Percentiles rank a stretch among this genome's conserved stretches.
These are phyloP conservation scores for Archivesica marissinica DNA, from an alignment of 1,140 invertebrate species.

Conservation along the genomic window DNA sequence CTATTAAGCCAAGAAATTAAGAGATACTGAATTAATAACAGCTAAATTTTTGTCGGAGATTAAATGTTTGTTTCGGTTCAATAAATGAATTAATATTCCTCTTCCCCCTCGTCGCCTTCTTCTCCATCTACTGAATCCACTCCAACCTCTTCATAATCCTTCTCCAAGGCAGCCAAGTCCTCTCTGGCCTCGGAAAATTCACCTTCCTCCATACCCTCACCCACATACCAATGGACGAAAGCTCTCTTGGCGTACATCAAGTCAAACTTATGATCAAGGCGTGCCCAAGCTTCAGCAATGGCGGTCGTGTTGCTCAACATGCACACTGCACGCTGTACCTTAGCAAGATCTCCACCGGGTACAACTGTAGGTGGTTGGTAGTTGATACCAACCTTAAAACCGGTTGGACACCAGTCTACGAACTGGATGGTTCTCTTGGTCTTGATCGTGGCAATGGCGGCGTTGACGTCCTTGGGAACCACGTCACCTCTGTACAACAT, in stretches of 20 bases:
- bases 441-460: conserved; percentile 88
- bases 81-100: conserved; percentile 10
- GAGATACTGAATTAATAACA: neutral
- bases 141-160: conserved; percentile 70
- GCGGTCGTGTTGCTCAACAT: conserved; percentile 92
- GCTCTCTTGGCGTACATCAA: conserved; percentile 86
- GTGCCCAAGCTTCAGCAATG: conserved; percentile 89
- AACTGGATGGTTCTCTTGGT: conserved; percentile 85
- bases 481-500: conserved; percentile 81
- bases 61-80: neutral
- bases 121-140: conserved; percentile 66
- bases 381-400: conserved; percentile 75
- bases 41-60: neutral
- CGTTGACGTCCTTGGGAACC: conserved; percentile 92
- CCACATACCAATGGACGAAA: conserved; percentile 82
- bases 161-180: conserved; percentile 89
- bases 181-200: conserved; percentile 91
- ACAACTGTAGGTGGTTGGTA: conserved; percentile 91
- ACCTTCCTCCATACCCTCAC: conserved; percentile 85
- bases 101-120: conserved; percentile 36
- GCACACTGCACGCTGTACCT: conserved; percentile 83
- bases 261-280: conserved; percentile 87
- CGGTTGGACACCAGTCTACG: conserved; percentile 74
- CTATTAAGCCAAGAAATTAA: neutral
- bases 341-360: conserved; percentile 90